Conservation (phyloP, 1,140 invertebrate species). For the Drosophila nikananu region DNA sequence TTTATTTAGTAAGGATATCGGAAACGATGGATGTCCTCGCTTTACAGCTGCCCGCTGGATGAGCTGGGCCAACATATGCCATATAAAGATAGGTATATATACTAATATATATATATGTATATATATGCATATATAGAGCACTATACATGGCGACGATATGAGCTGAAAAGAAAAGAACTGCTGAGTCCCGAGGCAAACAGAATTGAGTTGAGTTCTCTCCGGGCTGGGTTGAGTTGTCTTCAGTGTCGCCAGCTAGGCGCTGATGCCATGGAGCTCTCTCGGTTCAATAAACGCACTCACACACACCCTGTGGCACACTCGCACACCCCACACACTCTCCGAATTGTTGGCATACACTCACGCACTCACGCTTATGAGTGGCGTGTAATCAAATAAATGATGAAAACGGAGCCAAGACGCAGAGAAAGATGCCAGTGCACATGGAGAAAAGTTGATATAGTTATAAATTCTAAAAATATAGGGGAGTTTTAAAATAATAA, state of each 20-base stretch:
- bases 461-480: too few relatives aligned
- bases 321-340: constrained; percentile 23
- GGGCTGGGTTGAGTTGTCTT: constrained; percentile 30
- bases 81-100: constrained; percentile 20
- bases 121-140: constrained; percentile 30
- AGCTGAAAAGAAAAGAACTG: constrained; percentile 48
- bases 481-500: not conserved
- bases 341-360: constrained; percentile 55
- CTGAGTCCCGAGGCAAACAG: constrained; percentile 25
- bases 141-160: constrained; percentile 32
- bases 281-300: constrained; percentile 63
- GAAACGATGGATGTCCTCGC: constrained; percentile 34
- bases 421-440: constrained; percentile 32
- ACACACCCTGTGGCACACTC: constrained; percentile 17
- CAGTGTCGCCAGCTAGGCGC: constrained; percentile 56
- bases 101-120: too few relatives aligned
- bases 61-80: constrained; percentile 44
- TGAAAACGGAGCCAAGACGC: constrained; percentile 52
- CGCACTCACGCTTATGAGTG: constrained; percentile 61
- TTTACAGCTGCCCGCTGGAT: constrained; percentile 35
- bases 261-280: constrained; percentile 40
- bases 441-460: constrained; percentile 2
- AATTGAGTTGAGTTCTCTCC: constrained; percentile 19
- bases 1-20: constrained; percentile 63
- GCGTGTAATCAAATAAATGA: constrained; percentile 66